A percentile compares a stretch with the other conserved stretches of the same genome.
phyloP scores from a whole-genome alignment of 1,140 invertebrate species.

The Aradophagus sp. region DNA sequence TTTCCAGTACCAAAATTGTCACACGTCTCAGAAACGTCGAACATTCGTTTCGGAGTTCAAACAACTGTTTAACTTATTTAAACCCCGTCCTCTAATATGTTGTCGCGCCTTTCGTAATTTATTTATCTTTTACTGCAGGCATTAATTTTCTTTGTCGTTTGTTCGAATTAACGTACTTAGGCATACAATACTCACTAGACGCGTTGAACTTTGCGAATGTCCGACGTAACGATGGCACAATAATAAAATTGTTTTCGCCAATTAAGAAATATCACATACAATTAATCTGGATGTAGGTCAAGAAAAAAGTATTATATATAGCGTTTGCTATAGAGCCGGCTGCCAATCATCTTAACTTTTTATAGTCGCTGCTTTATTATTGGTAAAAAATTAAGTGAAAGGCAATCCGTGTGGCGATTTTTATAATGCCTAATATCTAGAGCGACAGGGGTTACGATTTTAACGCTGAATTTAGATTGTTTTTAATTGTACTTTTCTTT shows the following conservation, averaged over 20 bases:
- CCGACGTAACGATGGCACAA: slow-evolving; percentile 24
- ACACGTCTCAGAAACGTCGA: not conserved
- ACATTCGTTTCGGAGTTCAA: slow-evolving; percentile 21
- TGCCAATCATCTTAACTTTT: slow-evolving; percentile 68
- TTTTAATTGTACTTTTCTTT: slow-evolving; percentile 40
- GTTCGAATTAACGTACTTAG: slow-evolving; percentile 41
- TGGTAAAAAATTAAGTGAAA: slow-evolving; percentile 70
- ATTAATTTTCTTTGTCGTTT: slow-evolving; percentile 37
- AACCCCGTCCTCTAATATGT: not conserved
- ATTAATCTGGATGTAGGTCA: too few relatives aligned
- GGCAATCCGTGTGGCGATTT: slow-evolving; percentile 46
- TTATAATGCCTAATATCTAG: not conserved
- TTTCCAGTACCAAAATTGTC: too few relatives aligned
- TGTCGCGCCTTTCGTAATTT: not conserved
- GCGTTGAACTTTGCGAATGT: slow-evolving; percentile 36
- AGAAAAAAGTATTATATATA: slow-evolving; percentile 68
- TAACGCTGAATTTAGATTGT: slow-evolving; percentile 44
- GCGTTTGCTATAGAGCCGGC: slow-evolving; percentile 44
- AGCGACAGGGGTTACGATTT: slow-evolving; percentile 39
- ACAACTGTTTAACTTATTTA: slow-evolving; percentile 31
- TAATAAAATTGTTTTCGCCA: too few relatives aligned
- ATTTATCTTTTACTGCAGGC: slow-evolving; percentile 19
- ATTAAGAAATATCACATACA: too few relatives aligned
- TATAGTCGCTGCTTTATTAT: slow-evolving; percentile 64
- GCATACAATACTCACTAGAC: slow-evolving; percentile 41